Evolutionary conservation across 2,113 vertebrate genomes (phyloP), one percentile per base, ranked within the genome.

Genomic region (Mormyrus iriodes): DNA sequence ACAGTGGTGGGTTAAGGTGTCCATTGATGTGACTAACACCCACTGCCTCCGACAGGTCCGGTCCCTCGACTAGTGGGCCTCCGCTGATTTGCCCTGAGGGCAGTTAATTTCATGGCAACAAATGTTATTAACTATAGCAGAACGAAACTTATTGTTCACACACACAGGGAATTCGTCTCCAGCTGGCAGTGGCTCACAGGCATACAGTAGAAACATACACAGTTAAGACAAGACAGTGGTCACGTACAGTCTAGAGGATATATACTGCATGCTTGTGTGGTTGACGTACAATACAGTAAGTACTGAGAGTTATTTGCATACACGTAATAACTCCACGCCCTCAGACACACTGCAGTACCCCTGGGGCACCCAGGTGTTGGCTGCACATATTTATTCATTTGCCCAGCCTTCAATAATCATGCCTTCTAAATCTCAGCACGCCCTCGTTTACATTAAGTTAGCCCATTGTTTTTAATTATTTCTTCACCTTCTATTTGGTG

Each of bases 401-500:
- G 73, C 5, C 39, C 73, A 19, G 35, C 73, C 73, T 79, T 39
- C 35, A 79, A 39, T 79, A 79, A 42, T 42, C 73, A 79, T 19
- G 73, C 35, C 17, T 31, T 4, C 73, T 42, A 17, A 19, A 39
- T 42, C 15, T 79, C 35, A 42, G 31, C 73, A 79, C 31, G 42
- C 35, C 35, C 35, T 42, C 31, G 15, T 79, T 79, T 79, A 17
- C 73, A 79, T 79, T 35, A 39, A 79, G 27, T 31, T 39, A 39
- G 31, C 12, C 12, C 31, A 39, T 39, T 42, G 73, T 35, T 79
- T 84, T 84, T 44, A 46, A 48, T 46, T 88, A 90, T 90, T 44
- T 91, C 31, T 89, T 88, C 61, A 46, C 85, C 51, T 61, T 24
- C 90, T 19, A 90, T 88, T 85, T 15, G 17, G 39, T 88, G 88